Conservation (phyloP, 2,797 vertebrate species). For the Scolopax rusticola region DNA sequence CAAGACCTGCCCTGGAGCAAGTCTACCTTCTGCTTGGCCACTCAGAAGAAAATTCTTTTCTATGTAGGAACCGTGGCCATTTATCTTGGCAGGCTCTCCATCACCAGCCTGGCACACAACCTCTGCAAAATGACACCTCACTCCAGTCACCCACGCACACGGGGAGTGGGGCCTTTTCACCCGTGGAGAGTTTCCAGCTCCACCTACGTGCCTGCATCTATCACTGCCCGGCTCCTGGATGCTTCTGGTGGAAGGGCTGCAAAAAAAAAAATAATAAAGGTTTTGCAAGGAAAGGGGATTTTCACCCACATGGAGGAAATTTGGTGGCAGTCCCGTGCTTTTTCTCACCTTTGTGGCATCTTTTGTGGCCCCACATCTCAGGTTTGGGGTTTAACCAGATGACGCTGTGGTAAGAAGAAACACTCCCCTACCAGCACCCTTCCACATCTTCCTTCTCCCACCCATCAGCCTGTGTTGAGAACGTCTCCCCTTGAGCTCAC, state of each 20-base stretch:
- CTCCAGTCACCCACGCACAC: not conserved
- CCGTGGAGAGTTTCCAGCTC: not conserved
- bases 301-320: not conserved
- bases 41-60: not conserved
- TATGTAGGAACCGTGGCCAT: conserved; percentile 4
- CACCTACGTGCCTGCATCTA: accelerated
- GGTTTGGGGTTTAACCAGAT: not conserved
- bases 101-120: not conserved
- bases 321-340: not conserved
- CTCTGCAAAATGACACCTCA: not conserved
- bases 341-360: not conserved
- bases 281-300: not conserved
- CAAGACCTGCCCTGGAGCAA: conserved; percentile 6
- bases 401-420: not conserved
- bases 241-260: not conserved
- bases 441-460: not conserved
- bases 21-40: conserved; percentile 17
- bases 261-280: not conserved
- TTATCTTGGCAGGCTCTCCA: conserved; percentile 50
- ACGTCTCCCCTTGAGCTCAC: not conserved
- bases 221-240: not conserved
- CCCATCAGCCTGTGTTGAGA: accelerated
- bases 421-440: too few relatives aligned
- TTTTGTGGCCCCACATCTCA: not conserved
- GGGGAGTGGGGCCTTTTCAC: not conserved